Evolutionary conservation across 37 sponge, comb jelly and placozoan species (phyloP), one percentile per base, ranked within the genome.

Genomic region (Dysidea cf. avara): DNA sequence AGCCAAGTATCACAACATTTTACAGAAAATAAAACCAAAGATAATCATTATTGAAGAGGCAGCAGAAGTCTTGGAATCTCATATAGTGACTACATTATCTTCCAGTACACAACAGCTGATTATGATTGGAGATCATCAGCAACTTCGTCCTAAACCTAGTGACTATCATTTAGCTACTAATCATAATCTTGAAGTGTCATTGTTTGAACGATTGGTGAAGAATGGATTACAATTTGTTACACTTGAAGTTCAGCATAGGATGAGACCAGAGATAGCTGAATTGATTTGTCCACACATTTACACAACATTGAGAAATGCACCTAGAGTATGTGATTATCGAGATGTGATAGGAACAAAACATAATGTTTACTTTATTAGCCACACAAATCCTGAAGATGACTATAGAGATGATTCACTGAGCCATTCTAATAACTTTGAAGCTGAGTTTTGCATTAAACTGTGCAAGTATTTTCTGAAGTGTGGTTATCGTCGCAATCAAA

Each of bases 11-110:
- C 64, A 74, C 32, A 56, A 83, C 40, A 60, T 97, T 29, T 53
- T 87, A 17, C 49, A 84, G 20, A 67, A 64, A 29, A 37, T 90
- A 12, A 48, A 43, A 40, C 93, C 97, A 53, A 90, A 82, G 74
- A 87, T 97, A 49, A 75, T 97, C n/a, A 72, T 97, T 30, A 71
- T 97, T 43, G 97, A 97, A 86, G 97, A 97, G 66, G 94, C 94
- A 37, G 97, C 97, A 39, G 97, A 97, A 40, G 82, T 97, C 1
- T 68, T 97, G n/a, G 97, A 97, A 55, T 56, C 97, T 29, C 94
- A 89, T 55, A 58, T 97, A 20, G 53, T 97, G 33, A 84, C 91
- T 30, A 87, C 86, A 26, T 77, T 97, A 14, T 77, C 88, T 22
- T 69, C 87, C 28, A 83, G 80, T 72, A 91, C 86, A 0, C 80